A percentile compares a stretch with the other conserved stretches of the same genome.
Evolutionary conservation across 2,797 vertebrate genomes (phyloP).

Genomic region (Sebastes miniatus): DNA sequence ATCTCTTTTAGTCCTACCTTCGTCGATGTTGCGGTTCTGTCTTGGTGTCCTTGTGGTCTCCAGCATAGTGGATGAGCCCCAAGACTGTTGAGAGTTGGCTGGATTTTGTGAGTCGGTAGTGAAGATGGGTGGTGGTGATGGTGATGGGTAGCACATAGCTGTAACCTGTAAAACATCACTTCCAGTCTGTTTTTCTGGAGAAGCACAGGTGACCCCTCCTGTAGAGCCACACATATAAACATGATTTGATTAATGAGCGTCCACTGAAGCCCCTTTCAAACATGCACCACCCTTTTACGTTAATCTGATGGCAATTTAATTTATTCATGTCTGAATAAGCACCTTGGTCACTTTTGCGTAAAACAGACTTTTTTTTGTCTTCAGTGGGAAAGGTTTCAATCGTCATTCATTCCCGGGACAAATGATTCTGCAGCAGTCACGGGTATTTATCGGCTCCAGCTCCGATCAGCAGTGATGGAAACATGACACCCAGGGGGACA

Average conservation of each 20-base stretch:
- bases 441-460: no score
- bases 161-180: slow-evolving; percentile 7
- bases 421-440: no score
- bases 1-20: slow-evolving; percentile 17
- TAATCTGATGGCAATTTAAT: not conserved
- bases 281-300: not conserved
- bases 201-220: slow-evolving; percentile 49
- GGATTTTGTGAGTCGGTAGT: not conserved
- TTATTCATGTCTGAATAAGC: no score
- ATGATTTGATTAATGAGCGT: not conserved
- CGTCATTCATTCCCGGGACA: no score
- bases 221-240: not conserved
- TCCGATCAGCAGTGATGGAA: no score
- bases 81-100: not conserved
- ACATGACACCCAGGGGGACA: no score
- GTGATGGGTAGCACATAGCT: slow-evolving; percentile 10
- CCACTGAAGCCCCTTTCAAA: not conserved
- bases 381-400: no score
- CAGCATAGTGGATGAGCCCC: not conserved
- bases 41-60: not conserved
- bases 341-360: no score
- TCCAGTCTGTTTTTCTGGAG: slow-evolving; percentile 22
- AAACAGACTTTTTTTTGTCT: no score
- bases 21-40: not conserved
- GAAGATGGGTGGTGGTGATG: not conserved